Evolutionary conservation across 2,888 invertebrate species (phyloP), one percentile per base, ranked within the genome.

Genomic region (Dicyrtoma fusca): DNA sequence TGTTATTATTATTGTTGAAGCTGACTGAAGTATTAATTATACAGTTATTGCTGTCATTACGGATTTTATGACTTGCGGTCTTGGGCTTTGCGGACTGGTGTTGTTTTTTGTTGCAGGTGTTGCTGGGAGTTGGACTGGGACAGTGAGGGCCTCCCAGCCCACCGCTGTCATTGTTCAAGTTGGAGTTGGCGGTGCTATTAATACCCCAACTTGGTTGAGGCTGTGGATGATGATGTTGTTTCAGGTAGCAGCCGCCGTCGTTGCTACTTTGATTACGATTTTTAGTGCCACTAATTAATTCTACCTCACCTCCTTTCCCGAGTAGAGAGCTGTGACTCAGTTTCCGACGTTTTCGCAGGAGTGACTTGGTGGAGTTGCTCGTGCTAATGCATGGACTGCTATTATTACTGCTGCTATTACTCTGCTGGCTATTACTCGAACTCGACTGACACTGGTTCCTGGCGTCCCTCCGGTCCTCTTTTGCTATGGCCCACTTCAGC

Each of bases 401-500:
- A 23, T 47, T 45, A 49, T 49, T 64, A 45, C 21, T 62, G 69
- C 55, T 69, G 42, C 55, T 69, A 55, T 25, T 69, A 23, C 49
- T 70, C 14, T 53, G 34, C 34, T 34, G 34, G 34, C 34, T 34
- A 34, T 34, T 34, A 34, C 34, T 34, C 34, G 34, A n/a, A 49
- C 49, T 49, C 5, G n/a, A 34, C 34, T 34, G 34, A 34, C 34
- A 34, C 34, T 53, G 21, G 26, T 26, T 55, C 55, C 49, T 25
- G 44, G 23, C 45, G 65, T 71, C 71, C 64, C 75, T 75, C 70
- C 75, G 77, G 72, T 79, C 77, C 64, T 79, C 79, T 73, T 79
- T 79, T 63, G 76, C 77, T 73, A 78, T 77, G 45, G 77, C 76
- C 79, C 79, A 79, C 77, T 79, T 79, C 74, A 79, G 72, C 79